phyloP scores from a whole-genome alignment of 2,797 vertebrate genomes.

The Amazona finschi region DNA sequence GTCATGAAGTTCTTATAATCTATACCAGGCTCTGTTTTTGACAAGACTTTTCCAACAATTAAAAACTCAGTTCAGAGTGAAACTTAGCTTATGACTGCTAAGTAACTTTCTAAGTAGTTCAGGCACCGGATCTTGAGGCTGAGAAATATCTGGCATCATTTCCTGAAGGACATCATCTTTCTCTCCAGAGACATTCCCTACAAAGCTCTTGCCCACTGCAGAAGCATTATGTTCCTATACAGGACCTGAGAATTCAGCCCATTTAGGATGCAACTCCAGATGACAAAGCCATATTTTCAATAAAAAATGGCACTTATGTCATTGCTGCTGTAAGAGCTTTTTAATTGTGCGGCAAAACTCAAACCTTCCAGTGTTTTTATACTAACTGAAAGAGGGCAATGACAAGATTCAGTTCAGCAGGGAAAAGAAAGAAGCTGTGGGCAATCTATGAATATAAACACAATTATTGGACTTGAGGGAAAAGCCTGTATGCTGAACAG shows the following conservation, averaged over 20 bases:
- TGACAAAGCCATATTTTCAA: not conserved
- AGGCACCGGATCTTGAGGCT: not conserved
- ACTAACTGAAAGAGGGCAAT: not conserved
- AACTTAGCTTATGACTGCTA: not conserved
- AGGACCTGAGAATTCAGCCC: not conserved
- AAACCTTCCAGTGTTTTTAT: not conserved
- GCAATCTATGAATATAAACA: not conserved
- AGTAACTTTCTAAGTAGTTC: not conserved
- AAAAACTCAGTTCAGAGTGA: not conserved
- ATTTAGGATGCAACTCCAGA: not conserved
- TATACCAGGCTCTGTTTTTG: not conserved
- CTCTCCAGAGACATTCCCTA: not conserved
- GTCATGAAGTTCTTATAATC: not conserved
- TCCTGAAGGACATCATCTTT: not conserved
- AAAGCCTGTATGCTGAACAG: not conserved
- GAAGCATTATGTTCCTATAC: not conserved
- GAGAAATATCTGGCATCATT: not conserved
- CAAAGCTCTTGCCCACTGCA: not conserved
- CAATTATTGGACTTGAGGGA: not conserved
- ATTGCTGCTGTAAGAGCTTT: not conserved
- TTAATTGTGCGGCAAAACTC: not conserved
- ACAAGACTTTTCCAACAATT: not conserved
- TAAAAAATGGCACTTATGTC: not conserved
- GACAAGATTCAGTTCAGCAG: not conserved
- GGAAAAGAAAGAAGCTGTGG: not conserved